phyloP scores from a whole-genome alignment of 2,888 invertebrate genomes.

The Sinopyrophorus schimmeli region DNA sequence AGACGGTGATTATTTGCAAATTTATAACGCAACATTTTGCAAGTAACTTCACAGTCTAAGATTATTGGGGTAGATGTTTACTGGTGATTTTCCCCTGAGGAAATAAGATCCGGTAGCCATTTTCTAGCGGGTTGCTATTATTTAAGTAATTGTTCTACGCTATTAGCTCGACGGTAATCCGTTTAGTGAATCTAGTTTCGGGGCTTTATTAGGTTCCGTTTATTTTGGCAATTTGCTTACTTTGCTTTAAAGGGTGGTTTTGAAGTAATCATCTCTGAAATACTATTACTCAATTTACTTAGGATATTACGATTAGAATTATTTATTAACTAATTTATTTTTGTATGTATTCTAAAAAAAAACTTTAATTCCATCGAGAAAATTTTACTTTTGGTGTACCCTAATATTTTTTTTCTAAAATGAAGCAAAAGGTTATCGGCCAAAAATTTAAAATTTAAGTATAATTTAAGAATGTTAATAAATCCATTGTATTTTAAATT shows the following conservation, averaged over 20 bases:
- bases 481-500: too few relatives aligned
- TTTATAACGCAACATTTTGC: too few relatives aligned
- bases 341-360: too few relatives aligned
- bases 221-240: conserved; percentile 33
- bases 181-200: conserved; percentile 52
- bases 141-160: conserved; percentile 55
- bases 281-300: neutral
- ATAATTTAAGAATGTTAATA: too few relatives aligned
- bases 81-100: conserved; percentile 52
- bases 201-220: conserved; percentile 43
- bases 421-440: too few relatives aligned
- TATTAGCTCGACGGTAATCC: conserved; percentile 53
- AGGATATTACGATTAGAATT: neutral
- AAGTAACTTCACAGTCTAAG: conserved; percentile 24
- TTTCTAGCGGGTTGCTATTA: conserved; percentile 53
- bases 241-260: conserved; percentile 23
- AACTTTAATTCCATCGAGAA: too few relatives aligned
- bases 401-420: too few relatives aligned
- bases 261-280: too few relatives aligned
- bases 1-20: conserved; percentile 38
- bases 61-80: conserved; percentile 46
- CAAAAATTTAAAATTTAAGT: too few relatives aligned
- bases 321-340: too few relatives aligned
- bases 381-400: too few relatives aligned
- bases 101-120: conserved; percentile 55